Evolutionary conservation across 2,113 vertebrate genomes (phyloP), one percentile per base, ranked within the genome.

Genomic region (Tringa solitaria): DNA sequence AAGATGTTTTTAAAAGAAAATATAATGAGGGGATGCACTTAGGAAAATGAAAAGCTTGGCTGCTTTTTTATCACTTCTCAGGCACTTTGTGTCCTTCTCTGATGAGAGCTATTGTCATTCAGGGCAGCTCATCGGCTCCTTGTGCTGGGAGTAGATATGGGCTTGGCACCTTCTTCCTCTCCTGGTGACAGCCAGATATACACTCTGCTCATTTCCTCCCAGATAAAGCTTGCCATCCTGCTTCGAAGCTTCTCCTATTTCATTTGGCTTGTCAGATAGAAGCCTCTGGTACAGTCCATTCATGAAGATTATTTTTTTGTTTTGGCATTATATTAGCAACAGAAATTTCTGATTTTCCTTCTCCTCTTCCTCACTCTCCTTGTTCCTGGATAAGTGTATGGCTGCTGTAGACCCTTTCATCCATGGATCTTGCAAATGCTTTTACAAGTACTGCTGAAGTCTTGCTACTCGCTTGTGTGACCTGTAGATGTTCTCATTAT

Each of bases 51-150:
- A 94, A 94, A 84, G 56, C 86, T 88, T 87, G 88, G 89, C 89
- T 96, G 94, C 80, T 79, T 95, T 95, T 96, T 95, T 95, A 94
- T 96, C 86, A 72, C 43, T 94, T 94, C 77, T 76, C 50, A 82
- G 78, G 85, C 95, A 96, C 68, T 93, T 92, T 94, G 74, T 95
- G 80, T 94, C 90, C 88, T 89, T 50, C 84, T 93, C 81, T 95
- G 83, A 91, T 91, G 95, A 96, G 91, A 91, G 68, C 82, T 88
- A 91, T 96, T 97, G 94, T 96, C 78, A 97, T 94, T 96, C 94
- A 86, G 78, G 51, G 88, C 75, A 95, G 93, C 84, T 96, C 91
- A 69, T 61, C 14, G 1, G 35, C 72, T 94, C 46, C 90, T 95
- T 89, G 60, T 96, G 94, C 88, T 91, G 33, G 53, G 45, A 97